Base-by-base conservation (phyloP, 2,113 vertebrate species). In the Loxodonta africana region DNA sequence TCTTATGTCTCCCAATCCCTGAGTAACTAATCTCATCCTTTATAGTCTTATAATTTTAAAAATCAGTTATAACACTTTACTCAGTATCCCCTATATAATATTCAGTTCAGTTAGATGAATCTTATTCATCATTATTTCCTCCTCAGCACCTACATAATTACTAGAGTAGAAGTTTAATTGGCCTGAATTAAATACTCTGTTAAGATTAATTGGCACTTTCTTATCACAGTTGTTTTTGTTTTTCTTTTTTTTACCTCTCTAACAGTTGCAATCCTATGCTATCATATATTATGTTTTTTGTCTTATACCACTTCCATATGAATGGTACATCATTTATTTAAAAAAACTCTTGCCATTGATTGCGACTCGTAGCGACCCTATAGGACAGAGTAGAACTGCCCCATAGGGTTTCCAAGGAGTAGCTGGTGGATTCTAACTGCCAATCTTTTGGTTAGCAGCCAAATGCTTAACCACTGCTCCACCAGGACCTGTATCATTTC, bases 151-250 rank as follows among this genome's bases (percentile, higher is more conserved):
- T 95, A 84, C 6, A 26, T 28, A 67, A 20, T 81, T 73, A 91
- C 17, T 85, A 82, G 28, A 78, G 15, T 25, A 94, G 82, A 92
- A 81, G 8, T 53, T 83, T 73, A 82, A 78, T 62, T 97, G 83
- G 44, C 11, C 90, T 57, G 60, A 83, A 91, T 81, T 91, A 78
- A 91, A 91, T 91, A 71, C 63, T 8, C 89, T 94, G 15, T 74
- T 53, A 80, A 92, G 62, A 86, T 76, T 94, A 91, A 44, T 67
- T 73, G 23, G 25, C 83, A 53, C 21, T 60, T 85, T 93, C 30
- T 1, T 60, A 26, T 62, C 62, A 86, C 63, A 46, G 18, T n/a
- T 90, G 1, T 57, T 91, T 53, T 57, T 30, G 12, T 69, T 37
- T 62, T 73, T 73, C 76, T 84, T 46, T 90, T 88, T 44, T 48